phyloP scores from a whole-genome alignment of 2,113 vertebrate genomes.

The Verasper variegatus region DNA sequence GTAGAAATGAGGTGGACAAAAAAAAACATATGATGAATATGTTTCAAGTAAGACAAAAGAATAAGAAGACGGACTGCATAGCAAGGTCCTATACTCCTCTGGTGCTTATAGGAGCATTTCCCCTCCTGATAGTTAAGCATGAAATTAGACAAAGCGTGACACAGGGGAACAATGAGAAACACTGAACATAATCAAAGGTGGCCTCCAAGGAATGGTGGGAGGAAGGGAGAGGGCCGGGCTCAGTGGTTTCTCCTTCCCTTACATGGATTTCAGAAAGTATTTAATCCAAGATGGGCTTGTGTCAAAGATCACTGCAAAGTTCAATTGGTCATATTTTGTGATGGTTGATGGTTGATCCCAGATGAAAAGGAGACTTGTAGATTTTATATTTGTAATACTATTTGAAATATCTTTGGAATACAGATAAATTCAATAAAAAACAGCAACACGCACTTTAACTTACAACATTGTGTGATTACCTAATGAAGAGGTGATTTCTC shows the following conservation, averaged over 20 bases:
- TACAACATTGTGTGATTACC: too few relatives aligned
- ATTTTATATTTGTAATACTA: too few relatives aligned
- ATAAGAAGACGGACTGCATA: not conserved
- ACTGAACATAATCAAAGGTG: constrained; percentile 37
- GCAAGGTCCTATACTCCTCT: not conserved
- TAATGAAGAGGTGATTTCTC: too few relatives aligned
- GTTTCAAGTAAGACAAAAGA: not conserved
- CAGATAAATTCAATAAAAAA: too few relatives aligned
- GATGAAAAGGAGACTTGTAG: not conserved
- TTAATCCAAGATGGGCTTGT: not conserved
- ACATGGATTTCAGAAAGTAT: not conserved
- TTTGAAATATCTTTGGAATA: too few relatives aligned
- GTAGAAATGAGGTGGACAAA: not conserved
- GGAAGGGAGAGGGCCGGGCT: not conserved
- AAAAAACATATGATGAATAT: not conserved
- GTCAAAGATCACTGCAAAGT: not conserved
- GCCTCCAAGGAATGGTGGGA: constrained; percentile 13
- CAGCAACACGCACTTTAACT: too few relatives aligned
- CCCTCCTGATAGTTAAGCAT: constrained; percentile 32
- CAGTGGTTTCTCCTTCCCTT: not conserved
- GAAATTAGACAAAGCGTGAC: constrained; percentile 31
- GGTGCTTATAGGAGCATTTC: constrained; percentile 8
- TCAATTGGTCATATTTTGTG: too few relatives aligned
- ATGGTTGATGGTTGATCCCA: not conserved
- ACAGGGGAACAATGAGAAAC: constrained; percentile 15